Evolutionary conservation across 2,113 vertebrate genomes (phyloP), one percentile per base, ranked within the genome.

Genomic region (Microcebus jonahi): DNA sequence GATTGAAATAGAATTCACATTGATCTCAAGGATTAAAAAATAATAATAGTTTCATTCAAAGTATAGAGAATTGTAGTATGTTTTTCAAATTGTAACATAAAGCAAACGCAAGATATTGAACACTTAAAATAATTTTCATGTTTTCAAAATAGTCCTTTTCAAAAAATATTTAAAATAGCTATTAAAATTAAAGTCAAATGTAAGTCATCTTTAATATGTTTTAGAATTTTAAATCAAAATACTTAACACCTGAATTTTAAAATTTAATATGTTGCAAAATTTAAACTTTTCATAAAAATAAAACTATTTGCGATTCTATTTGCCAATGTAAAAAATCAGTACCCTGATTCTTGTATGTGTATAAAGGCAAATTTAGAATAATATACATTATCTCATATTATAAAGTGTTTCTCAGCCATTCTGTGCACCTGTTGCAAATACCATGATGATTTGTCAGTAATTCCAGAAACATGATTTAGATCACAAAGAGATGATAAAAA

Each of bases 151-250:
- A 85, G 5, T 73, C 82, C 65, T 90, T 91, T 77, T 48, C 39
- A 57, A 59, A 96, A 75, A 88, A 61, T 67, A 61, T 71, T 94
- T 79, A 25, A 86, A 76, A 80, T 84, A 12, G 42, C 8, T 55
- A 25, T 53, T 67, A 87, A 75, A 80, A 73, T 90, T 85, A 86
- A 48, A 90, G 31, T 61, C 31, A 91, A 57, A 76, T 79, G 45
- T 36, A 93, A 91, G 42, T 81, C 34, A 59, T 75, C 70, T 48
- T 88, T 94, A 97, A 73, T 27, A 73, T 70, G 10, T 75, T 27
- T 81, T 55, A 91, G 7, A 88, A 92, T 88, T 77, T 92, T 63
- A 87, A 76, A 2, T 91, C 15, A 87, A 91, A 94, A 80, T 23
- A 27, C 91, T 84, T 81, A 89, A 94, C 27, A 86, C 1, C 27